Percentiles rank a stretch among this genome's conserved stretches.
Conservation (phyloP, 2,888 invertebrate genomes). For the Danaus chrysippus region DNA sequence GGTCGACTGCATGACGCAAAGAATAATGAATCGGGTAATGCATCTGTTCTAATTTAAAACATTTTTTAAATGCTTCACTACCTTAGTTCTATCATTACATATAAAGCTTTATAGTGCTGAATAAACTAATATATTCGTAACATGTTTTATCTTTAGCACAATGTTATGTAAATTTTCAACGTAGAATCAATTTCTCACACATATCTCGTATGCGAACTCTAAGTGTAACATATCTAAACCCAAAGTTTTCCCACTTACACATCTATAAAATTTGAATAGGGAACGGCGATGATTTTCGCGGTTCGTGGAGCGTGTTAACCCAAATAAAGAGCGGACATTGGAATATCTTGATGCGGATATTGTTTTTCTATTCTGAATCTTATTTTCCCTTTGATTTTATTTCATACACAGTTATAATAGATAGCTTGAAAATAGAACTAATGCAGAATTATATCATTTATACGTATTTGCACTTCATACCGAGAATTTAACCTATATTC, state of each 20-base stretch:
- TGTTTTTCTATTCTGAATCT: conserved; percentile 25
- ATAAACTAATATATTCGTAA: too few species aligned
- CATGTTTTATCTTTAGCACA: background rate
- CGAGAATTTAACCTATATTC: background rate
- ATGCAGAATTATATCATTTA: background rate
- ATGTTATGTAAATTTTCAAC: background rate
- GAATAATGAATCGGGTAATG: background rate
- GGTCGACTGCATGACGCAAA: conserved; percentile 7
- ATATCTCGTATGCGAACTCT: background rate
- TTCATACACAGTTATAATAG: background rate
- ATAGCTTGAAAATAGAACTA: background rate
- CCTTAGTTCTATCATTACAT: background rate
- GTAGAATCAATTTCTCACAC: background rate
- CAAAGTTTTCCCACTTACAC: conserved; percentile 31
- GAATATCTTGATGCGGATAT: conserved; percentile 28
- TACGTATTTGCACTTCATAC: background rate
- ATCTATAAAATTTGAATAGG: conserved; percentile 32
- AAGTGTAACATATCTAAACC: conserved; percentile 16
- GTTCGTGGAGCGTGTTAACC: conserved; percentile 32
- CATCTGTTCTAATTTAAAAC: background rate
- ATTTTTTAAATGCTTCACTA: background rate
- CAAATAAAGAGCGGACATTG: conserved; percentile 32
- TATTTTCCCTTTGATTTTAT: conserved; percentile 14
- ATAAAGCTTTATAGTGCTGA: too few species aligned
- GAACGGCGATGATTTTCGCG: conserved; percentile 31